Base-by-base conservation (phyloP, 2,888 invertebrate genomes). In the Pterostichus madidus region DNA sequence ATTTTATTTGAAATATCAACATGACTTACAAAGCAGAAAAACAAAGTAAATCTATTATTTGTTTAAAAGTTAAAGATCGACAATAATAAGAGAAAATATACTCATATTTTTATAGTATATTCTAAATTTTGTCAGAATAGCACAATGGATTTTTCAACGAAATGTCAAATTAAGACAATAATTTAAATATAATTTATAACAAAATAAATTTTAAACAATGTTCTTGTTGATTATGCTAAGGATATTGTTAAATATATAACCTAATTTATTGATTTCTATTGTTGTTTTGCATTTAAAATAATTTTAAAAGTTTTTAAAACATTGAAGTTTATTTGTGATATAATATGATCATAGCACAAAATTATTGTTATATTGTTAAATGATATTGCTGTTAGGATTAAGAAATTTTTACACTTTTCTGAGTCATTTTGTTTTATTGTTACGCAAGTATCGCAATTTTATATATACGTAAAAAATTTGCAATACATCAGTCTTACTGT, bases 311-410 rank as follows among this genome's bases (percentile, higher is more conserved):
- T 13, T 13, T 52, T 52, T 61, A 61, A 52, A 32, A 73, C n/a
- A 52, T 31, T 73, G 24, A n/a, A 11, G 46, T 75, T 75, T 75
- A 52, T 75, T 75, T 49, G 75, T 75, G 75, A 75, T 75, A 75
- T 17, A 75, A 75, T 17, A 75, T 17, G 32, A 39, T 32, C 52
- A 75, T 53, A 52, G 75, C 75, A 75, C 75, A 75, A 75, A 64
- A 71, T 75, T 8, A 75, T 75, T 75, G 75, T 75, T 75, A 75
- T 35, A 75, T 53, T 75, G 75, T 75, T 75, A 75, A 17, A 32
- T 35, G 15, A 75, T 52, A 75, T 75, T 75, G 75, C 75, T 75
- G 75, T 75, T 75, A 75, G 75, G 15, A 32, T 73, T 75, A 75
- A 75, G 75, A 15, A 31, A 75, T 53, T 46, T 75, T 75, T 75